Conservation (phyloP, 2,113 vertebrate species). For the Paralichthys olivaceus region DNA sequence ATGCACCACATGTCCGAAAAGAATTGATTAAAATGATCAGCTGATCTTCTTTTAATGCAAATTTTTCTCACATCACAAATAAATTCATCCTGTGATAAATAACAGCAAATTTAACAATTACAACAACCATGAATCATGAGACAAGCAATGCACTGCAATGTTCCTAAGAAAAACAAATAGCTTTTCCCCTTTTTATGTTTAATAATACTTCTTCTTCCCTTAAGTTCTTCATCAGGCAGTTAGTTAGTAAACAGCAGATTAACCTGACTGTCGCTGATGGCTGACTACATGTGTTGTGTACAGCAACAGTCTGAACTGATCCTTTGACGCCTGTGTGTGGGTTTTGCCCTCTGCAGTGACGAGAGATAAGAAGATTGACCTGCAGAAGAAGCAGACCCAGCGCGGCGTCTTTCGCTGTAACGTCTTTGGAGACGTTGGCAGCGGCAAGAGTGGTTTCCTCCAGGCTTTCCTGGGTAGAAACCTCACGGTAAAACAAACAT, state of each 20-base stretch:
- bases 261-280: slow-evolving; percentile 1
- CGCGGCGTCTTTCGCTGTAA: slow-evolving; percentile 96
- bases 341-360: slow-evolving; percentile 84
- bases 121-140: too few species aligned
- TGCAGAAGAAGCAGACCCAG: slow-evolving; percentile 98
- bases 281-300: slow-evolving; percentile 15
- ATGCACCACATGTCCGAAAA: too few species aligned
- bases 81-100: too few species aligned
- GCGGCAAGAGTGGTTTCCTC: slow-evolving; percentile 94
- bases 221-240: not conserved
- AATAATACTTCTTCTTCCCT: not conserved
- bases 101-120: too few species aligned
- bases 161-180: too few species aligned
- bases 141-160: too few species aligned
- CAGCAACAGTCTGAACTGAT: slow-evolving; percentile 47
- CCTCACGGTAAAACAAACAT: slow-evolving; percentile 82
- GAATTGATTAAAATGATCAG: too few species aligned
- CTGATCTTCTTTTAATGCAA: too few species aligned
- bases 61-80: too few species aligned
- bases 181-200: not conserved
- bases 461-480: slow-evolving; percentile 93
- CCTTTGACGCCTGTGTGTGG: slow-evolving; percentile 26
- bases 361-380: slow-evolving; percentile 96
- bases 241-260: not conserved
- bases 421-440: slow-evolving; percentile 90